Base-by-base conservation (phyloP, 2,113 vertebrate genomes). In the Semnopithecus entellus region DNA sequence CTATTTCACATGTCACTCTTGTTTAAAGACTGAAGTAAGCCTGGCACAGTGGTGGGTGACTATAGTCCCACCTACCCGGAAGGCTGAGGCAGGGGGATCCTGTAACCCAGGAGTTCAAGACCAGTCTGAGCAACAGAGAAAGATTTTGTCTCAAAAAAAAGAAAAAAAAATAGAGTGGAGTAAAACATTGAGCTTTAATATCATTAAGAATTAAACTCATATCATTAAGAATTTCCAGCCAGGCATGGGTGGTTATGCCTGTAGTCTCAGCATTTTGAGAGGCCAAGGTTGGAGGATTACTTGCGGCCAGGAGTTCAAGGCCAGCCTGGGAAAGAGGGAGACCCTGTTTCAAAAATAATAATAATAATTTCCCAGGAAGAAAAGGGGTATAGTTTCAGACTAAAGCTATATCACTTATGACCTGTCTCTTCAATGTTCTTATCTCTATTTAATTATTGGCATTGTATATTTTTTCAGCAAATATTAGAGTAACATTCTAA, bases 21-120 rank as follows among this genome's bases (percentile, higher is more conserved):
- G n/a, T 59, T 94, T 94, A 90, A 96, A 96, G 50, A 50, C 1
- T 84, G 35, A n/a, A 52, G 27, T 52, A 78, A 97, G 73, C 27
- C 72, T 14, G 23, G 23, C 23, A 40, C 72, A 45, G 40, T 27
- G 6, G 23, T 43, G 13, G 6, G 40, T 8, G 40, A 40, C 40
- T 27, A 2, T 45, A 75, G 25, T 45, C 23, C 40, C 40, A 75
- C 22, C 40, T 27, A 43, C 72, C 40, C 6, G 12, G 11, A 40
- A 40, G 70, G 5, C 70, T 73, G 10, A 40, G 20, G 22, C 11
- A 35, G 32, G 32, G 72, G 72, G 1, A 6, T 75, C 22, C 23
- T 75, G 11, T 11, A 75, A 23, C 40, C 72, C 72, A 75, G 12
- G 12, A 8, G 23, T 12, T 75, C 23, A 25, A 75, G 40, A 75